Percentiles rank a stretch among this genome's conserved stretches.
Conservation (phyloP, 2,888 invertebrate genomes). For the Parascotia fuliginaria region DNA sequence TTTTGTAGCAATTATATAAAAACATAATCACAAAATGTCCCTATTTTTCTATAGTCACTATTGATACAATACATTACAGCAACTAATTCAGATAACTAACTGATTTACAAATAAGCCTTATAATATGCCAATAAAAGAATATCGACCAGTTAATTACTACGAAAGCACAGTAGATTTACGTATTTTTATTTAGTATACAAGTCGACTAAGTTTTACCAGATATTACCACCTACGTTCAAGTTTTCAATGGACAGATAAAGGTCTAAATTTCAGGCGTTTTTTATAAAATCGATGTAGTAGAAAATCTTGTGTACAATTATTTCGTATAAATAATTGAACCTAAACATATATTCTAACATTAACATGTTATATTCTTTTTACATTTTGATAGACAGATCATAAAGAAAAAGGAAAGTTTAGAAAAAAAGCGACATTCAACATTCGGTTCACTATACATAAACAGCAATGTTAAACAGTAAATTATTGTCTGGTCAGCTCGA, state of each 20-base stretch:
- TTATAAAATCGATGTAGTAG: slow-evolving; percentile 56
- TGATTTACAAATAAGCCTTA: slow-evolving; percentile 34
- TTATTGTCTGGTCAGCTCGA: slow-evolving; percentile 73
- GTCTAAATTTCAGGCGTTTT: slow-evolving; percentile 44
- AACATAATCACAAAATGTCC: slow-evolving; percentile 55
- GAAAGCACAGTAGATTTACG: slow-evolving; percentile 49
- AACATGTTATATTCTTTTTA: slow-evolving; percentile 3
- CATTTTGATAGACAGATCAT: slow-evolving; percentile 10
- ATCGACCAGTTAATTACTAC: slow-evolving; percentile 42
- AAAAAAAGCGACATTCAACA: not conserved
- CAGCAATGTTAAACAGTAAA: slow-evolving; percentile 20
- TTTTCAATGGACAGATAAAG: slow-evolving; percentile 47
- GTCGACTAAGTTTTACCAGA: slow-evolving; percentile 28
- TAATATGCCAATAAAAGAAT: slow-evolving; percentile 19
- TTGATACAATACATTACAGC: slow-evolving; percentile 37
- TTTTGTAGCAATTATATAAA: slow-evolving; percentile 61
- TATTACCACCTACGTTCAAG: slow-evolving; percentile 39
- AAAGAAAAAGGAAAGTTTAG: not conserved
- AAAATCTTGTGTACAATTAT: slow-evolving; percentile 48
- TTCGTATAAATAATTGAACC: slow-evolving; percentile 22
- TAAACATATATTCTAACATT: slow-evolving; percentile 16
- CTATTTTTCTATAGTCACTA: slow-evolving; percentile 46
- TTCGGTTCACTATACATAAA: not conserved
- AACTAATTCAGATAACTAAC: slow-evolving; percentile 25
- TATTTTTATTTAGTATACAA: slow-evolving; percentile 32